Conservation (phyloP, 1,140 invertebrate species). For the Bombyx mandarina region DNA sequence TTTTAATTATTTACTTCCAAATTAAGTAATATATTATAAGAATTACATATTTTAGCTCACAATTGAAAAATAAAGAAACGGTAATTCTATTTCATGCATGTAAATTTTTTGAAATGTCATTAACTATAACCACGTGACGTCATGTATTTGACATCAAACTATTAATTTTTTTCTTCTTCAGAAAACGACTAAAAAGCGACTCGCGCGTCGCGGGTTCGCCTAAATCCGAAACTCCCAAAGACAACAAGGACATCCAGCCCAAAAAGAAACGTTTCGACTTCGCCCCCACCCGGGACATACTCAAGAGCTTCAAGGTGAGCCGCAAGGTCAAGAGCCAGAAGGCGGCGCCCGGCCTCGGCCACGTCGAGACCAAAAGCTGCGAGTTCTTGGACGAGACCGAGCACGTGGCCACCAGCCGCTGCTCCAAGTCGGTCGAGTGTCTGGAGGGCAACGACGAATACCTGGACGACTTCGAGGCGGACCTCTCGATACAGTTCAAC, state of each 20-base stretch:
- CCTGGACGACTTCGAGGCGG: constrained; percentile 30
- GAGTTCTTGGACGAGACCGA: constrained; percentile 51
- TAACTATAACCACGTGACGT: too few species aligned
- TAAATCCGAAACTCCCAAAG: constrained; percentile 44
- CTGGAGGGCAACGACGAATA: constrained; percentile 34
- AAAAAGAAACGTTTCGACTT: constrained; percentile 60
- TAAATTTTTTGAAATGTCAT: too few species aligned
- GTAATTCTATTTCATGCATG: too few species aligned
- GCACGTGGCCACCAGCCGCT: constrained; percentile 29
- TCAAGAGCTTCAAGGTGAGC: constrained; percentile 59
- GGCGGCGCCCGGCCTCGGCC: constrained; percentile 28
- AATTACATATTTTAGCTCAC: too few species aligned
- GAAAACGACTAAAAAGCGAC: constrained; percentile 62
- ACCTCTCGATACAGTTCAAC: constrained; percentile 27
- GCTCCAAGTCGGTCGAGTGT: constrained; percentile 54
- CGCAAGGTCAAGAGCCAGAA: constrained; percentile 51
- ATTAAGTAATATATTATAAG: too few species aligned
- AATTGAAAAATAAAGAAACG: too few species aligned
- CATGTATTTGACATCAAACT: background rate
- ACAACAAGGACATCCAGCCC: constrained; percentile 48
- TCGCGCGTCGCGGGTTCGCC: constrained; percentile 43
- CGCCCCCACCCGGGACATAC: constrained; percentile 55
- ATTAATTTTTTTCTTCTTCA: constrained; percentile 11
- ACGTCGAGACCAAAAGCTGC: constrained; percentile 53
- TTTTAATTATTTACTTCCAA: too few species aligned